Percentiles rank a stretch among this genome's conserved stretches.
Conservation (phyloP, 2,113 vertebrate species). For the Planiliza haematocheilus region DNA sequence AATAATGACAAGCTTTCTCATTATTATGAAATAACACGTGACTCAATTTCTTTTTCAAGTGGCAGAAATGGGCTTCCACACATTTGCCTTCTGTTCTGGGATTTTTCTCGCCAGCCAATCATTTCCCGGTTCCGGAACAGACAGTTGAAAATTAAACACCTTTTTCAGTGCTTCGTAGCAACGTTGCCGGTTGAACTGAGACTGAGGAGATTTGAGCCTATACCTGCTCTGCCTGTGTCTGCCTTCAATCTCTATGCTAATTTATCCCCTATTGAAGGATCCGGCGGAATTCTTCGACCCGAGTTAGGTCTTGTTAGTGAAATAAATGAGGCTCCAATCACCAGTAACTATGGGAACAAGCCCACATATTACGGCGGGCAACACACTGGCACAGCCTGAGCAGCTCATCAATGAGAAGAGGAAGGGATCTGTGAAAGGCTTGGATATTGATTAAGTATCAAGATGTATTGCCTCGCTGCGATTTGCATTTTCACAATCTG, state of each 20-base stretch:
- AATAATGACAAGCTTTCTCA: no score
- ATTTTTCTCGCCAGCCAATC: slow-evolving; percentile 30
- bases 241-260: slow-evolving; percentile 67
- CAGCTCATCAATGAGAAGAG: slow-evolving; percentile 18
- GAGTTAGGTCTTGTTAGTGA: slow-evolving; percentile 58
- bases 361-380: slow-evolving; percentile 34
- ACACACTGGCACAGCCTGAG: neutral
- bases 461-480: slow-evolving; percentile 4
- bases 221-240: slow-evolving; percentile 1
- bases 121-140: slow-evolving; percentile 7
- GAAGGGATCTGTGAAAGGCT: slow-evolving; percentile 8
- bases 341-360: slow-evolving; percentile 65
- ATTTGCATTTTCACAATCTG: slow-evolving; percentile 17
- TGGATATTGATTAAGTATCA: slow-evolving; percentile 14
- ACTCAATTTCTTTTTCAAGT: no score
- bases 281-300: slow-evolving; percentile 18
- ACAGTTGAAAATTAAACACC: slow-evolving; percentile 60
- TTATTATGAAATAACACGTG: no score
- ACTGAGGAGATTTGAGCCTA: slow-evolving; percentile 13
- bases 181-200: slow-evolving; percentile 23
- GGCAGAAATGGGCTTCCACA: no score
- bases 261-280: slow-evolving; percentile 36
- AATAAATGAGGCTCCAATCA: slow-evolving; percentile 58
- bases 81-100: neutral
- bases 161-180: slow-evolving; percentile 21